A percentile compares a stretch with the other conserved stretches of the same genome.
Conservation (phyloP, 2,888 invertebrate species). For the Petrophora chlorosata region DNA sequence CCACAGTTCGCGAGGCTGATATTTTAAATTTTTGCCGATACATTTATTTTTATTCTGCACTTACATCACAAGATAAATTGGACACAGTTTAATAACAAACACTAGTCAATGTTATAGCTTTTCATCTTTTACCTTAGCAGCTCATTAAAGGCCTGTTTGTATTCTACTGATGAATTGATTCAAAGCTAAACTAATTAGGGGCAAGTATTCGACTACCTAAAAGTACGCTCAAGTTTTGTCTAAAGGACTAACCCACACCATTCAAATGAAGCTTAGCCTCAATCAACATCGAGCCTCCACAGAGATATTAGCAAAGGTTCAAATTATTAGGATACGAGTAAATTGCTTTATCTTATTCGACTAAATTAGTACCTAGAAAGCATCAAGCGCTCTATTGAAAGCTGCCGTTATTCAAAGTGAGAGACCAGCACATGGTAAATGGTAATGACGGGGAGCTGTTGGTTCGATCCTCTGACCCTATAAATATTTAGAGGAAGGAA, state of each 20-base stretch:
- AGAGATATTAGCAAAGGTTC: slow-evolving; percentile 3
- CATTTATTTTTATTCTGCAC: neutral
- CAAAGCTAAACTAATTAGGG: too few species aligned
- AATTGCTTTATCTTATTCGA: slow-evolving; percentile 8
- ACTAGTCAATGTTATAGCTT: too few species aligned
- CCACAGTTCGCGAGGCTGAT: neutral
- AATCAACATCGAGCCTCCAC: neutral
- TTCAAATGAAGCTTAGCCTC: neutral
- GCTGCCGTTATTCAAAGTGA: slow-evolving; percentile 13
- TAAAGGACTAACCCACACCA: neutral
- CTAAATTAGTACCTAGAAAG: slow-evolving; percentile 12
- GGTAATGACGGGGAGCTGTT: slow-evolving; percentile 21
- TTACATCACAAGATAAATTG: too few species aligned
- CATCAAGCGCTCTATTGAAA: slow-evolving; percentile 5
- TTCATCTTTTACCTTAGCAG: too few species aligned
- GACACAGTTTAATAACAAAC: too few species aligned
- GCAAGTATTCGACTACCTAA: too few species aligned
- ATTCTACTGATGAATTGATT: too few species aligned
- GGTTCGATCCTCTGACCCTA: slow-evolving; percentile 19
- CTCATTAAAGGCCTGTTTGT: too few species aligned
- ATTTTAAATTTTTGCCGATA: neutral
- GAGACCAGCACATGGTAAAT: slow-evolving; percentile 22
- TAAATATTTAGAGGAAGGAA: slow-evolving; percentile 25
- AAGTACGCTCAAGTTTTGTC: too few species aligned
- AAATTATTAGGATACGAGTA: slow-evolving; percentile 6